Percentiles rank a stretch among this genome's conserved stretches.
Evolutionary conservation across 2,113 vertebrate species (phyloP).

Genomic region (Scartelaos histophorus): DNA sequence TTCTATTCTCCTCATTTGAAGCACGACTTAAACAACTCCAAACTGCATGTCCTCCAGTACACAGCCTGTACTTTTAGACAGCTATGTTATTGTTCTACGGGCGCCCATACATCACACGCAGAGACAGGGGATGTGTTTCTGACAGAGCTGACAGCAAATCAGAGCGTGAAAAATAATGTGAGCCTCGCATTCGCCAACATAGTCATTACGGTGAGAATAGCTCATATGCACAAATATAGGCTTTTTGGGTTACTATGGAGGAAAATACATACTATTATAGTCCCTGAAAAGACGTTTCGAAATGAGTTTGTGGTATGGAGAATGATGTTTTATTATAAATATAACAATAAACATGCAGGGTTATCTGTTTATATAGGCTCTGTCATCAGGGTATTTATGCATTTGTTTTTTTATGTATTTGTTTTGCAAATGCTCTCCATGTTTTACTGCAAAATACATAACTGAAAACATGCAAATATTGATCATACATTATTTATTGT

Average conservation of each 20-base stretch:
- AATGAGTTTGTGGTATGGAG: neutral
- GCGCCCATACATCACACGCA: neutral
- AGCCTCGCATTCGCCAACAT: neutral
- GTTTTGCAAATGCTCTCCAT: too few species aligned
- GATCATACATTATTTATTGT: too few species aligned
- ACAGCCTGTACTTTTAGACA: neutral
- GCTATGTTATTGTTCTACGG: constrained; percentile 22
- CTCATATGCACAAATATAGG: neutral
- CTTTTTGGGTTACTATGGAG: neutral
- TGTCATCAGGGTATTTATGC: too few species aligned
- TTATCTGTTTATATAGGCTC: neutral
- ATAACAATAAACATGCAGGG: neutral
- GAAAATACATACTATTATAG: neutral
- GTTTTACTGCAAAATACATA: too few species aligned
- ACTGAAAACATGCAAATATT: too few species aligned
- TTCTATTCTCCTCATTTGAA: neutral
- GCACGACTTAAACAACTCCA: neutral
- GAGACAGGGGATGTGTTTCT: neutral
- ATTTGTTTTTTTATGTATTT: neutral
- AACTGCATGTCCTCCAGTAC: constrained; percentile 3
- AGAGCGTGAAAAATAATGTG: constrained; percentile 3
- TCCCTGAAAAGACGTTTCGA: neutral
- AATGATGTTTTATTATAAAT: neutral
- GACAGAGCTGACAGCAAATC: constrained; percentile 14
- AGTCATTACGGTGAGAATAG: constrained; percentile 12